A percentile compares a stretch with the other conserved stretches of the same genome.
These are phyloP conservation scores for Baryphthengus martii DNA, from an alignment of 2,113 vertebrate species.

Conservation along the genomic window DNA sequence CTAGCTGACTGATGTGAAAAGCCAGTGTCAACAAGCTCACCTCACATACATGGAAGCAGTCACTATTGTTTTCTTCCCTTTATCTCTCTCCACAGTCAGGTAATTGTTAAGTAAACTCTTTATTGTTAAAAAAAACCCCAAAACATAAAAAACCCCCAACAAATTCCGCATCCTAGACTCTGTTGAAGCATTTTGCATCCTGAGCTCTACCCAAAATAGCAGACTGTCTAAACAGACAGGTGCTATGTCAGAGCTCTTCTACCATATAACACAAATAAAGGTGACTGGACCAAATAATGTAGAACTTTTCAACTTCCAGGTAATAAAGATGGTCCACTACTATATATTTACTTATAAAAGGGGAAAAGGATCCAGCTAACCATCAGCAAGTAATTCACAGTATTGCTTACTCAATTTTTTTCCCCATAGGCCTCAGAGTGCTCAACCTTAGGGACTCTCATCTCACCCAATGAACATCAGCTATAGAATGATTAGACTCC, in stretches of 20 bases:
- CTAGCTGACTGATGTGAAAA: not conserved
- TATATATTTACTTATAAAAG: not conserved
- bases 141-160: too few species aligned
- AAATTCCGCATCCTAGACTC: not conserved
- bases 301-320: not conserved
- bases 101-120: too few species aligned
- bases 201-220: not conserved
- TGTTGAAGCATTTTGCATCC: not conserved
- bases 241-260: not conserved
- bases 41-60: not conserved
- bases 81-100: not conserved
- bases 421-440: not conserved
- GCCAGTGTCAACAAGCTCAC: not conserved
- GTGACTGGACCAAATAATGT: rapidly evolving
- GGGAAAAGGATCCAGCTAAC: not conserved
- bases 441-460: not conserved
- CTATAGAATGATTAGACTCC: not conserved
- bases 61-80: not conserved
- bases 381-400: not conserved
- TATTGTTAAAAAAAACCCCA: too few species aligned
- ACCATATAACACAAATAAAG: not conserved
- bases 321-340: not conserved
- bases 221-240: not conserved
- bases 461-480: not conserved
- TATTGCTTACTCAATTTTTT: not conserved